These are phyloP conservation scores for Sebastes umbrosus DNA, from an alignment of 2,797 vertebrate species.

Conservation along the genomic window DNA sequence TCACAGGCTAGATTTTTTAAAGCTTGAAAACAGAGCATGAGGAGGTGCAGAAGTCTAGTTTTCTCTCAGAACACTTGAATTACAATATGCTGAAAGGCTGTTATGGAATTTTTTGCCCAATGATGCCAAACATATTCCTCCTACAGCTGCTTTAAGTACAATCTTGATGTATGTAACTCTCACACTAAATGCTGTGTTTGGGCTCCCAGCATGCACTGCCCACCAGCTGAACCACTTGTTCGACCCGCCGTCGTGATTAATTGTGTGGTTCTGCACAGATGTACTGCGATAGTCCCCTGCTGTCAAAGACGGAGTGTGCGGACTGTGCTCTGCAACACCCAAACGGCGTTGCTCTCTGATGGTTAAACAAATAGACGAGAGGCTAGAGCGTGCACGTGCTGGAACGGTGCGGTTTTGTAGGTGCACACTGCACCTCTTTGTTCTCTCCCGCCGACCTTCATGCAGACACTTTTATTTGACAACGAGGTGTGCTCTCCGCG, in stretches of 20 bases:
- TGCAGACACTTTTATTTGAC: slow-evolving; percentile 74
- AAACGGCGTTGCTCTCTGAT: neutral
- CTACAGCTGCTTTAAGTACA: neutral
- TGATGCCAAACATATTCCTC: too few species aligned
- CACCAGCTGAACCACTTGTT: slow-evolving; percentile 47
- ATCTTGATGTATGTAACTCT: slow-evolving; percentile 31
- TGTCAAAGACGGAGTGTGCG: slow-evolving; percentile 23
- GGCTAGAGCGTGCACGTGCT: neutral
- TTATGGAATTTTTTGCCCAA: too few species aligned
- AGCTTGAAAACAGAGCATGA: too few species aligned
- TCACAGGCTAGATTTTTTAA: too few species aligned
- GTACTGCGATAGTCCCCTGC: slow-evolving; percentile 39
- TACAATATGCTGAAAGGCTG: too few species aligned
- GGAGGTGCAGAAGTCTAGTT: too few species aligned
- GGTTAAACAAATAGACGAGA: slow-evolving; percentile 41
- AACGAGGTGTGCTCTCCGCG: slow-evolving; percentile 50
- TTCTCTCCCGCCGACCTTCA: slow-evolving; percentile 64
- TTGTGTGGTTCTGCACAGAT: slow-evolving; percentile 35
- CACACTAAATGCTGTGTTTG: slow-evolving; percentile 25
- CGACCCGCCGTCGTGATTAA: slow-evolving; percentile 53
- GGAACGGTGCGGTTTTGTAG: slow-evolving; percentile 11
- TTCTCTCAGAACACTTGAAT: too few species aligned
- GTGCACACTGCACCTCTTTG: slow-evolving; percentile 56
- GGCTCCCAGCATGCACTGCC: slow-evolving; percentile 43
- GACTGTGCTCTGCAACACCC: slow-evolving; percentile 14